phyloP scores from a whole-genome alignment of 1,140 invertebrate genomes.

The Drosophila melanica region DNA sequence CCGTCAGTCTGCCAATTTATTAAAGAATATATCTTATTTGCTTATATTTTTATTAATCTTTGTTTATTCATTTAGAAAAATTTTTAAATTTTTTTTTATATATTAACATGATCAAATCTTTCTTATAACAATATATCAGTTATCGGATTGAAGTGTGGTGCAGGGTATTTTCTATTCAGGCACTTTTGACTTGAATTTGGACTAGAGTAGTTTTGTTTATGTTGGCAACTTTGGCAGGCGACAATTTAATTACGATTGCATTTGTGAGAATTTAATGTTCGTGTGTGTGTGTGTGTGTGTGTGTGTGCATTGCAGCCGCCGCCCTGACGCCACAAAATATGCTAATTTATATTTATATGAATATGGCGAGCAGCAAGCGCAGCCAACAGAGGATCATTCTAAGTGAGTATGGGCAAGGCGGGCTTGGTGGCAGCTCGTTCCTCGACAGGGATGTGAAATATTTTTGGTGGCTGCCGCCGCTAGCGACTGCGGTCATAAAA shows the following conservation, averaged over 20 bases:
- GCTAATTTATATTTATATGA: slow-evolving; percentile 82
- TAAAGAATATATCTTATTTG: no score
- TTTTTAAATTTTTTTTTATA: no score
- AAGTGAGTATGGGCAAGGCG: not conserved
- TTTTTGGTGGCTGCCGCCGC: slow-evolving; percentile 64
- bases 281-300: slow-evolving; percentile 1
- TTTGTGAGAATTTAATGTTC: slow-evolving; percentile 7
- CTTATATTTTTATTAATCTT: no score
- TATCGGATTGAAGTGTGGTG: not conserved
- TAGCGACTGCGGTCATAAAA: slow-evolving; percentile 74
- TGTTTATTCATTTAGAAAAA: no score
- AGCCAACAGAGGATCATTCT: slow-evolving; percentile 42
- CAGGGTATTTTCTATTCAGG: slow-evolving; percentile 7
- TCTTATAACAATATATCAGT: no score
- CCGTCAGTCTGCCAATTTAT: no score
- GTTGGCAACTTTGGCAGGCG: slow-evolving; percentile 50
- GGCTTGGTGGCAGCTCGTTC: not conserved
- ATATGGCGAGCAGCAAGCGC: slow-evolving; percentile 36
- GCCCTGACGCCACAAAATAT: slow-evolving; percentile 75
- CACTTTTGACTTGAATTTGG: no score
- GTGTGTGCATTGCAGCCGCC: slow-evolving; percentile 58
- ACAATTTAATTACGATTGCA: slow-evolving; percentile 76
- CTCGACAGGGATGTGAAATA: slow-evolving; percentile 49
- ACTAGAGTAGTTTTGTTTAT: slow-evolving; percentile 16
- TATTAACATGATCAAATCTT: no score